phyloP scores from a whole-genome alignment of 2,113 vertebrate genomes.

The Anoura caudifer region DNA sequence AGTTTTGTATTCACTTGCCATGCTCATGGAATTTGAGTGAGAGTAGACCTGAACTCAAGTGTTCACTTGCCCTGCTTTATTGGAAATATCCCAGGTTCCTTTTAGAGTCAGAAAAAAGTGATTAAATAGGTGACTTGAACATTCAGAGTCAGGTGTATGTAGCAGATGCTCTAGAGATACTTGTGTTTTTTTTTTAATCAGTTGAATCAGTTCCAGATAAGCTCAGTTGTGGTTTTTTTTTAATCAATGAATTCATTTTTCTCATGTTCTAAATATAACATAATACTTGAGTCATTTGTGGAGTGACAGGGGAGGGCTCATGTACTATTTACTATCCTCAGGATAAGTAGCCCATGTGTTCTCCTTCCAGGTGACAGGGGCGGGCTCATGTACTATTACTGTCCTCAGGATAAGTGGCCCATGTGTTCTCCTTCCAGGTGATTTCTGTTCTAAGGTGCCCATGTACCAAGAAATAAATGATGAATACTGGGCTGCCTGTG shows the following conservation, averaged over 20 bases:
- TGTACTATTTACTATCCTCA: too few species aligned
- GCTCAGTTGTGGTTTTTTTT: not conserved
- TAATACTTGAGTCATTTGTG: not conserved
- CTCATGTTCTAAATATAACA: not conserved
- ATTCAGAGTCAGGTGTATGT: too few species aligned
- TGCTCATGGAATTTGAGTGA: not conserved
- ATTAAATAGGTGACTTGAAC: not conserved
- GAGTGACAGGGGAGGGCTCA: not conserved
- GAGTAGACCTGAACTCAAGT: not conserved
- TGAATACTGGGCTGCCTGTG: too few species aligned
- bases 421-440: rapidly evolving
- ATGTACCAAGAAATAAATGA: not conserved
- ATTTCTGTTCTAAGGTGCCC: not conserved
- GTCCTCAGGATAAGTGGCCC: too few species aligned
- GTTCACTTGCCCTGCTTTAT: not conserved
- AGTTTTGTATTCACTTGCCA: not conserved
- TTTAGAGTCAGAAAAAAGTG: not conserved
- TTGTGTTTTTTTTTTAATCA: not conserved
- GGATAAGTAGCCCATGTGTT: not conserved
- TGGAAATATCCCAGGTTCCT: not conserved
- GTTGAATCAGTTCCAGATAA: not conserved
- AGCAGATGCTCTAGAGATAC: not conserved
- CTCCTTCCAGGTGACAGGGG: not conserved
- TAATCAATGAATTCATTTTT: not conserved
- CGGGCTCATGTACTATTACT: not conserved